Evolutionary conservation across 1,140 invertebrate species (phyloP).

Genomic region (Aphaenogaster rudis): DNA sequence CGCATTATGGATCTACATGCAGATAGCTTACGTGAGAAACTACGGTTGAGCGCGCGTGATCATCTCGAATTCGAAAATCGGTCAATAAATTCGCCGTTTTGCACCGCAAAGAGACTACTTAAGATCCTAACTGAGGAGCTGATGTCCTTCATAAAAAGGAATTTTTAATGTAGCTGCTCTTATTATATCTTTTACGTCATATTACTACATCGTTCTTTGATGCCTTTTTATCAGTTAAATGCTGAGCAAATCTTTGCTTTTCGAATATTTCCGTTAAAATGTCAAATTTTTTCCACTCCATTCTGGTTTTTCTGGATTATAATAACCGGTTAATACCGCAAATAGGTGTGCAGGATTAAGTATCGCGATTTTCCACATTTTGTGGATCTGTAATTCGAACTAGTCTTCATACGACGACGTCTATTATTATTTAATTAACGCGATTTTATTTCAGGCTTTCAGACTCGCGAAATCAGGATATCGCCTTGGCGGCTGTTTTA

Average conservation of each 20-base stretch:
- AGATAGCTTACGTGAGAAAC: slow-evolving; percentile 76
- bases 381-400: slow-evolving; percentile 11
- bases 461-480: not conserved
- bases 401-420: not conserved
- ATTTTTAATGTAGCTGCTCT: not conserved
- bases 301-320: not conserved
- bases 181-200: not conserved
- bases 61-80: slow-evolving; percentile 46
- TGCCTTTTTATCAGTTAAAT: not conserved
- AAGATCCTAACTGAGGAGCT: not conserved
- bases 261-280: not conserved
- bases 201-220: not conserved
- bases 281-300: not conserved
- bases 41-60: slow-evolving; percentile 25
- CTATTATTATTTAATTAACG: slow-evolving; percentile 39
- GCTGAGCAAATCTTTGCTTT: not conserved
- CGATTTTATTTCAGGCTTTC: not conserved
- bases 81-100: not conserved
- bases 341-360: not conserved
- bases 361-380: not conserved
- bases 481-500: not conserved
- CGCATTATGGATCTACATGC: slow-evolving; percentile 82
- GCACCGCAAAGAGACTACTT: not conserved
- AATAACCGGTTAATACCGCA: not conserved
- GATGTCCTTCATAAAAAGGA: not conserved